Evolutionary conservation across 2,888 invertebrate species (phyloP).

Genomic region (Agonopterix arenella): DNA sequence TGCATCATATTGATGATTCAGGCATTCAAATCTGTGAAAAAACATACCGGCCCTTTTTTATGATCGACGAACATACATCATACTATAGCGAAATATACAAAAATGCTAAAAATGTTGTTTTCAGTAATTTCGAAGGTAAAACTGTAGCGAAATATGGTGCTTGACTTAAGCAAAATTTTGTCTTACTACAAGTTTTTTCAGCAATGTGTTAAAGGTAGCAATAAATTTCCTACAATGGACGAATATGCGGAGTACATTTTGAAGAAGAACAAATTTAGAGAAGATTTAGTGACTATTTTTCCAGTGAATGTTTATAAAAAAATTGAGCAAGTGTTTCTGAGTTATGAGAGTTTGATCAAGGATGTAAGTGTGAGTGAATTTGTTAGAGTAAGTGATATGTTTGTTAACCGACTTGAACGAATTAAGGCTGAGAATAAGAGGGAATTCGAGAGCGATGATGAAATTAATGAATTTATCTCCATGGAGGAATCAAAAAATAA

Average conservation of each 20-base stretch:
- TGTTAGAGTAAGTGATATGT: constrained; percentile 12
- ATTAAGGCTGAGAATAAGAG: constrained; percentile 20
- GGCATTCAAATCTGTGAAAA: constrained; percentile 19
- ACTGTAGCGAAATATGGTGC: constrained; percentile 15
- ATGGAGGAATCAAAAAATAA: constrained; percentile 14
- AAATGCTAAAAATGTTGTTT: constrained; percentile 17
- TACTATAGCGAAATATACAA: constrained; percentile 24
- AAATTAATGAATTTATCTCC: constrained; percentile 20
- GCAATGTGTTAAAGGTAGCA: constrained; percentile 11
- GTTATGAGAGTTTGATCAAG: constrained; percentile 13
- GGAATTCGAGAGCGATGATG: constrained; percentile 14
- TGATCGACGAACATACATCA: constrained; percentile 20
- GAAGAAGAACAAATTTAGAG: constrained; percentile 13
- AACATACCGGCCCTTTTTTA: constrained; percentile 27
- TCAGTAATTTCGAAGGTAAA: constrained; percentile 14
- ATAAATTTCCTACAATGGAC: constrained; percentile 14
- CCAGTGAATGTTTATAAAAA: constrained; percentile 8
- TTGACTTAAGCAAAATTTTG: constrained; percentile 19
- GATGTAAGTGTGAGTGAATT: constrained; percentile 15
- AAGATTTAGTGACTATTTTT: constrained; percentile 16
- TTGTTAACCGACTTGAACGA: constrained; percentile 16
- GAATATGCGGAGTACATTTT: constrained; percentile 16
- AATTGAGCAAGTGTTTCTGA: constrained; percentile 4
- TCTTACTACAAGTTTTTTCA: constrained; percentile 18
- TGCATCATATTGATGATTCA: constrained; percentile 14